Base-by-base conservation (phyloP, 2,888 invertebrate species). In the Epinotia nisella region DNA sequence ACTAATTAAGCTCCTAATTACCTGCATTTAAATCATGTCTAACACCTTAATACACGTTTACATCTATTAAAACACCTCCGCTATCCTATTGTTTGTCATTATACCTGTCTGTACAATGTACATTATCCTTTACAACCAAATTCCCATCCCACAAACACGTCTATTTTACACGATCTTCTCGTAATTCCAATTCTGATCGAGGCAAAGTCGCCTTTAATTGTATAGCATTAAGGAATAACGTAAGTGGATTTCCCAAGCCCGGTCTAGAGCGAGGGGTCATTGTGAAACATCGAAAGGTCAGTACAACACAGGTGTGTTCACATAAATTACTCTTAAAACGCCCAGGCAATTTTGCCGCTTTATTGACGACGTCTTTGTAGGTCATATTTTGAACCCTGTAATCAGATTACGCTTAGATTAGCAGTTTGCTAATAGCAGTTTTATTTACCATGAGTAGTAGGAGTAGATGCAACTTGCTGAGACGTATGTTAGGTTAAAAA, bases 241-340 rank as follows among this genome's bases (percentile, higher is more conserved):
- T 77, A 68, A 78, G 65, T 68, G 24, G 56, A 45, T 66, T 82
- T 80, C 77, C 75, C 75, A 80, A 80, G 35, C 35, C 35, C 9
- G 79, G 79, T 78, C 77, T 70, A 76, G 76, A 84, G 85, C 82
- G 83, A 87, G 80, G 82, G 87, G 87, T 84, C 83, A 85, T 87
- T 87, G 81, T 80, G 85, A 81, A 87, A 88, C 80, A 75, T 75
- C 75, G 66, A 88, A 88, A 88, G 88, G 87, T 87, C 86, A 86
- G 78, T 70, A 74, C 76, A 75, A 71, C 65, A 64, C 73, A 69
- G 73, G 75, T 74, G 68, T 74, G 67, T 72, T 62, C 72, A 73
- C 49, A 72, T 69, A 69, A 73, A 73, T 73, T 73, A 64, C 51
- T 68, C 39, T 69, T 64, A 51, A 68, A 68, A 68, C 64, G 73